These are phyloP conservation scores for Heliconius erato DNA, from an alignment of 2,888 invertebrate species.

Conservation along the genomic window DNA sequence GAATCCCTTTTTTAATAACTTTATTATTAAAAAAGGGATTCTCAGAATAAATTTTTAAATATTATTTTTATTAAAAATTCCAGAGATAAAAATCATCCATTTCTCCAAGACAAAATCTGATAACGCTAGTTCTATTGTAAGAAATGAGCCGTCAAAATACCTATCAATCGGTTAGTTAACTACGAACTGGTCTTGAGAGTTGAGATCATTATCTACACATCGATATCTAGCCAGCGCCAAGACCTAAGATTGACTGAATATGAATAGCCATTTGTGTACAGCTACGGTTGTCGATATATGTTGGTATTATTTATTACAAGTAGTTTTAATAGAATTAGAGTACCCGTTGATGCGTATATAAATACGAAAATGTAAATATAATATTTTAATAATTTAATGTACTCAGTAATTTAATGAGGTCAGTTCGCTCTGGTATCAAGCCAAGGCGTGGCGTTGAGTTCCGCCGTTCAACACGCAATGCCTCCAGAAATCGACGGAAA, in stretches of 20 bases:
- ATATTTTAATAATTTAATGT: too few species aligned
- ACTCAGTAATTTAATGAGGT: too few species aligned
- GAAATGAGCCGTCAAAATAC: constrained; percentile 25
- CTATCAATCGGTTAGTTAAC: constrained; percentile 31
- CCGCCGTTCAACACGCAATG: background rate
- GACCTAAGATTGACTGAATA: background rate
- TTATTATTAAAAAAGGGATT: too few species aligned
- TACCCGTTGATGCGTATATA: too few species aligned
- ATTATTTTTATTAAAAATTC: too few species aligned
- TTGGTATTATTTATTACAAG: background rate
- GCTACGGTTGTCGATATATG: background rate
- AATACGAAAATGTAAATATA: too few species aligned
- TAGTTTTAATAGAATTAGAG: background rate
- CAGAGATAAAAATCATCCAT: too few species aligned
- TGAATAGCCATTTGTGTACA: constrained; percentile 3
- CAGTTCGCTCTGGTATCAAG: too few species aligned
- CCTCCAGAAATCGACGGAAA: background rate
- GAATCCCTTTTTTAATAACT: too few species aligned
- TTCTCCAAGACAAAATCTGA: too few species aligned
- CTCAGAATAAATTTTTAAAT: too few species aligned
- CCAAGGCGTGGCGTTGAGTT: background rate
- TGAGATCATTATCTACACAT: constrained; percentile 16
- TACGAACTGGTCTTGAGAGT: constrained; percentile 16
- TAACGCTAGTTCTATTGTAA: background rate
- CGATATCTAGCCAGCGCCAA: background rate